Evolutionary conservation across 2,888 invertebrate genomes (phyloP), one percentile per base, ranked within the genome.

Genomic region (Drosophila paranaensis): DNA sequence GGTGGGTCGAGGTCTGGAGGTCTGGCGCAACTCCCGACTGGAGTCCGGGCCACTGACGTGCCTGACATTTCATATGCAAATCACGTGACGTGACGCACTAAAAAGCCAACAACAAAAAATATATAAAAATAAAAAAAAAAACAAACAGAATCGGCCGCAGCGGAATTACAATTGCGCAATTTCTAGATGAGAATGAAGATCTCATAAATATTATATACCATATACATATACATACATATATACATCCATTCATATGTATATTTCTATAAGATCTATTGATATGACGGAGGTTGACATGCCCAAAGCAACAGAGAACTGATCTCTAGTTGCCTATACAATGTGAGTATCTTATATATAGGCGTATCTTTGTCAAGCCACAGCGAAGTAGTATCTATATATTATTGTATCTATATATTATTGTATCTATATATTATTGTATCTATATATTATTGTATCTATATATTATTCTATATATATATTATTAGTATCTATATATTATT

Each of bases 41-140:
- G 2, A 53, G 45, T 30, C 33, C 39, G 40, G 45, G 57, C 45
- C 48, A 53, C 69, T 70, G 74, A 58, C 70, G 69, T 72, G 72
- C 50, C 78, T 51, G 25, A 61, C 76, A 84, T 87, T 89, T 74
- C 77, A 72, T 83, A 84, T 89, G 84, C 81, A 74, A 84, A 84
- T 84, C 81, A 79, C 71, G 81, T 63, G 48, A 77, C 75, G 70
- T 68, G 81, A 80, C 74, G 72, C 77, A 69, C 58, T 60, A 70
- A 60, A 58, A 70, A 74, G 63, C 54, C 55, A 68, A 71, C 54
- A 63, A 37, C 72, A 69, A 16, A 39, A 39, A 39, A n/a, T 9
- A 39, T 6, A 46, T n/a, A 46, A 4, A 14, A 54, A 39, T 8
- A 40, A 27, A 39, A 54, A 20, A 20, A 20, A 27, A 39, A 54